These are phyloP conservation scores for Teinopalpus imperialis DNA, from an alignment of 2,888 invertebrate genomes.

Conservation along the genomic window DNA sequence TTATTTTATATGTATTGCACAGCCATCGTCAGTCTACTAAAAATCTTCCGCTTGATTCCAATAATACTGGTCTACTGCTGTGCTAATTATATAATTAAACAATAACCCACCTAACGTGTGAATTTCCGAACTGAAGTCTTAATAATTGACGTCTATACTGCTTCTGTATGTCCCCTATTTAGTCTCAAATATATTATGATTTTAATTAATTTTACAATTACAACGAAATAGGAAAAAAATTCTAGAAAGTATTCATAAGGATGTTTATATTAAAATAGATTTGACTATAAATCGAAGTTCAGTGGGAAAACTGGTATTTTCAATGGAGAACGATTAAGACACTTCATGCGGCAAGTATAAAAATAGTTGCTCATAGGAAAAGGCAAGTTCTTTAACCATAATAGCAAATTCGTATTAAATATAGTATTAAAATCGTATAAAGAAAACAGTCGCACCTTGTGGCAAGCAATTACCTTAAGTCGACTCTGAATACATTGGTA, in stretches of 20 bases:
- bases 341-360: constrained; percentile 39
- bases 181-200: background rate
- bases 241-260: too few species aligned
- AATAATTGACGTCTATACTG: background rate
- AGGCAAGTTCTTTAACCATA: constrained; percentile 41
- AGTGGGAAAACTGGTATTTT: constrained; percentile 12
- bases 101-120: background rate
- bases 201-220: too few species aligned
- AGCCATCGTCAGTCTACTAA: background rate
- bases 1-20: too few species aligned
- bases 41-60: background rate
- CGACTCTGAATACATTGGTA: constrained; percentile 34
- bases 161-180: too few species aligned
- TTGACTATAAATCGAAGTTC: constrained; percentile 13
- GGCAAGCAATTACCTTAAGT: constrained; percentile 56
- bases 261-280: constrained; percentile 20
- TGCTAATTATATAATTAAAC: background rate
- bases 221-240: background rate
- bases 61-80: constrained; percentile 6
- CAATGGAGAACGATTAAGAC: constrained; percentile 9
- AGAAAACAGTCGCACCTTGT: constrained; percentile 49
- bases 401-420: constrained; percentile 41
- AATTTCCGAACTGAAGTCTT: constrained; percentile 4
- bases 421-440: constrained; percentile 44
- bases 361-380: constrained; percentile 46